Percentiles rank a stretch among this genome's conserved stretches.
Conservation (phyloP, 2,113 vertebrate genomes). For the Gasterosteus nipponicus region DNA sequence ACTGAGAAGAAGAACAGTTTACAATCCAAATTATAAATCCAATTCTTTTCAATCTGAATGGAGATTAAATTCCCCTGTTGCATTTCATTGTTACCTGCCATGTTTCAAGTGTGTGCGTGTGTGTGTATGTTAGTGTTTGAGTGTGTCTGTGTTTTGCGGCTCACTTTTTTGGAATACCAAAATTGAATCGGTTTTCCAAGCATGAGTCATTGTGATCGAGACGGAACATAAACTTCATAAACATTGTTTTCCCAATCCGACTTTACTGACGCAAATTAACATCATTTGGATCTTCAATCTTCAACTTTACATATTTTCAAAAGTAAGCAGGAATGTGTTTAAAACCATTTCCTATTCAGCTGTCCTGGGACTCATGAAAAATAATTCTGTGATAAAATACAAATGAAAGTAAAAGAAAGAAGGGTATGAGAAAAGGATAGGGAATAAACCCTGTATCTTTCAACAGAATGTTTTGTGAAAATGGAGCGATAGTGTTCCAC, state of each 20-base stretch:
- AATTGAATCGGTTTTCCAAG: constrained; percentile 7
- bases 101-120: not conserved
- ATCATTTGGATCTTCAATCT: constrained; percentile 42
- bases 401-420: constrained; percentile 47
- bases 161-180: constrained; percentile 36
- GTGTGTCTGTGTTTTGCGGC: not conserved
- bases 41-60: constrained; percentile 65
- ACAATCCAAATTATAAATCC: constrained; percentile 59
- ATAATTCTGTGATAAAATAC: constrained; percentile 26
- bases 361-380: constrained; percentile 26
- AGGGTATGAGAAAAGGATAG: not conserved
- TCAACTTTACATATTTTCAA: constrained; percentile 10
- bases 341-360: constrained; percentile 38
- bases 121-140: not conserved
- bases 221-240: constrained; percentile 34
- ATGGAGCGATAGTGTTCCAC: not conserved
- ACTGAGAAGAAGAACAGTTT: constrained; percentile 39
- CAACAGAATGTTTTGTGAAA: not conserved
- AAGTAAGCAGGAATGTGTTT: constrained; percentile 4
- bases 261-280: constrained; percentile 42
- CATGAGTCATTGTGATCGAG: constrained; percentile 15
- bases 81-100: constrained; percentile 27
- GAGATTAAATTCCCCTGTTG: constrained; percentile 56
- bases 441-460: not conserved
- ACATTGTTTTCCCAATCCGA: constrained; percentile 25